Evolutionary conservation across 2,113 vertebrate species (phyloP).

Genomic region (Trinectes maculatus): DNA sequence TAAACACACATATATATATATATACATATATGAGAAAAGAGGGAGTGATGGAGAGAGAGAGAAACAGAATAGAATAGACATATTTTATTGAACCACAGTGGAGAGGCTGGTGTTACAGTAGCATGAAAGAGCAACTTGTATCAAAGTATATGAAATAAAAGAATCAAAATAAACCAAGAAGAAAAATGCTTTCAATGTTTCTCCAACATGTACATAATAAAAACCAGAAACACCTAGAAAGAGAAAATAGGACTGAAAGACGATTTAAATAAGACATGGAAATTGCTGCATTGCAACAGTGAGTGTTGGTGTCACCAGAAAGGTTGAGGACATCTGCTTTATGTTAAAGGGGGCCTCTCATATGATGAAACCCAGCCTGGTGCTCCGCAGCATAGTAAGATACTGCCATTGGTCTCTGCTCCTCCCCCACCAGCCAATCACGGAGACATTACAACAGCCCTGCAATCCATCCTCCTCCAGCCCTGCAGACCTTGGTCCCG

Average conservation of each 20-base stretch:
- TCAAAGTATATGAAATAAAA: too few relatives aligned
- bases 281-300: conserved; percentile 48
- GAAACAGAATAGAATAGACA: too few relatives aligned
- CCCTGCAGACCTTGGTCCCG: conserved; percentile 4
- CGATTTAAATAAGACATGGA: conserved; percentile 11
- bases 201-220: too few relatives aligned
- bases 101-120: too few relatives aligned
- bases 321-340: conserved; percentile 77
- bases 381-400: conserved; percentile 59
- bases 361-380: conserved; percentile 79
- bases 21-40: too few relatives aligned
- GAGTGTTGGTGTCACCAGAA: conserved; percentile 57
- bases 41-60: too few relatives aligned
- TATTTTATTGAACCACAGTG: too few relatives aligned
- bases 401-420: conserved; percentile 59
- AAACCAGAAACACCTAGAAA: too few relatives aligned
- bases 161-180: too few relatives aligned
- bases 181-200: too few relatives aligned
- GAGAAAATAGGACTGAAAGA: conserved; percentile 16
- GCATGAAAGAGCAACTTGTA: too few relatives aligned
- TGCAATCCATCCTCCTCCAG: conserved; percentile 32
- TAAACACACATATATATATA: too few relatives aligned
- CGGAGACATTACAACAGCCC: conserved; percentile 46
- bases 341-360: conserved; percentile 75
- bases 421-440: conserved; percentile 50